Percentiles rank a stretch among this genome's conserved stretches.
Conservation (phyloP, 1,140 invertebrate species). For the Pseudoatta argentina region DNA sequence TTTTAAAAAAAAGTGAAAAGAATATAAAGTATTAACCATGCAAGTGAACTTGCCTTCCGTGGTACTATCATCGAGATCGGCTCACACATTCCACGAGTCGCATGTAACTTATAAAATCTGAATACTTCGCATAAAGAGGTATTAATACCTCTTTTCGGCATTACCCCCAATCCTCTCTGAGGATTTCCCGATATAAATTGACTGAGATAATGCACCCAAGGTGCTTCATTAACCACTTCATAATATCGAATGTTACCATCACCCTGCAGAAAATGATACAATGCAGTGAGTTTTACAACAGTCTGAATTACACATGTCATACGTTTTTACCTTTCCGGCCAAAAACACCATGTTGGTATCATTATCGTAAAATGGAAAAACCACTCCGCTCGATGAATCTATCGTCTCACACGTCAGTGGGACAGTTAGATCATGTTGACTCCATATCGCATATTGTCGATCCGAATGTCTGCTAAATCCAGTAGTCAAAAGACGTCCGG, state of each 20-base stretch:
- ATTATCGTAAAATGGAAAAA: constrained; percentile 97
- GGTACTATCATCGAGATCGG: constrained; percentile 98
- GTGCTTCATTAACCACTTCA: constrained; percentile 94
- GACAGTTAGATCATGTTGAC: constrained; percentile 91
- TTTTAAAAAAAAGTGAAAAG: background rate
- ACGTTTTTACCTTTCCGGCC: constrained; percentile 90
- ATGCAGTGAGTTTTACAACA: background rate
- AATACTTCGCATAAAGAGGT: constrained; percentile 94
- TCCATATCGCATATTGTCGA: constrained; percentile 95
- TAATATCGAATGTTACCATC: constrained; percentile 98
- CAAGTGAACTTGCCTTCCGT: constrained; percentile 88
- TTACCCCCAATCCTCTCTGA: constrained; percentile 95
- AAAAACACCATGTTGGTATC: constrained; percentile 96
- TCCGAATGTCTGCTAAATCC: constrained; percentile 97
- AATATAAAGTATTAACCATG: background rate
- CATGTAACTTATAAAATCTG: constrained; percentile 97
- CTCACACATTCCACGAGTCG: constrained; percentile 94
- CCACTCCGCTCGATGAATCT: constrained; percentile 96
- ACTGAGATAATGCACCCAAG: constrained; percentile 95
- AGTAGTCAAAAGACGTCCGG: constrained; percentile 93
- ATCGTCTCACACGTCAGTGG: constrained; percentile 94
- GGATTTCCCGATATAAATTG: constrained; percentile 96
- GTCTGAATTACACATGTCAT: background rate
- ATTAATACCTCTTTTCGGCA: constrained; percentile 97
- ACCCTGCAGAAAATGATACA: constrained; percentile 87